Conservation (phyloP, 2,797 vertebrate species). For the Arnoldichthys spilopterus region DNA sequence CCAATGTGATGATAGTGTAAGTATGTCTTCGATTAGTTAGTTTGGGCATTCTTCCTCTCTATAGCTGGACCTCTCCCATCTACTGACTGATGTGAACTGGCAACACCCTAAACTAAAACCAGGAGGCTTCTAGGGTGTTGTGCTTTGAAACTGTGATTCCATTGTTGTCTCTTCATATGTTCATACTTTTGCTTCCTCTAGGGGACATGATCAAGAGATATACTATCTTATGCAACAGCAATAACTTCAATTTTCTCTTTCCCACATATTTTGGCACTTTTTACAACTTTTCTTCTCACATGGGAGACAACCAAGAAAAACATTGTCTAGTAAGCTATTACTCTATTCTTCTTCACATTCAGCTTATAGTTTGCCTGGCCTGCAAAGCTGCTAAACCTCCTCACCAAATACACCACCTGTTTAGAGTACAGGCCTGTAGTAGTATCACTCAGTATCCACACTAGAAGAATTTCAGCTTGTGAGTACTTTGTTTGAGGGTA, state of each 20-base stretch:
- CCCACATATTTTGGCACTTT: conserved; percentile 18
- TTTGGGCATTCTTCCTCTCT: conserved; percentile 23
- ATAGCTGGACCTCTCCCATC: conserved; percentile 35
- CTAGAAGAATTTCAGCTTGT: not conserved
- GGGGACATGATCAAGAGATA: not conserved
- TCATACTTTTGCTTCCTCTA: conserved; percentile 8
- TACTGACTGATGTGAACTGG: conserved; percentile 47
- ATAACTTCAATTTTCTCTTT: conserved; percentile 8
- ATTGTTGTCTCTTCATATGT: conserved; percentile 36
- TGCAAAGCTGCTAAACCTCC: conserved; percentile 18
- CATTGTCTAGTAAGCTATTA: not conserved
- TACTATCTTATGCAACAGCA: conserved; percentile 7
- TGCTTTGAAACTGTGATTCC: conserved; percentile 44
- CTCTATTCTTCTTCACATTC: not conserved
- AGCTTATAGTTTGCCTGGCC: conserved; percentile 24
- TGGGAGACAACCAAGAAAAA: conserved; percentile 24
- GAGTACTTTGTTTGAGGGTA: conserved; percentile 8
- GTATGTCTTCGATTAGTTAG: conserved; percentile 19
- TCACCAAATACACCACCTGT: not conserved
- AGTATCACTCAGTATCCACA: not conserved
- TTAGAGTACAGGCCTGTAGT: not conserved
- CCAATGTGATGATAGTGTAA: conserved; percentile 44
- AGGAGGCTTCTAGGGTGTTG: conserved; percentile 40
- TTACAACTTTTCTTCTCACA: conserved; percentile 12
- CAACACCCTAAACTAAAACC: conserved; percentile 33